A percentile compares a stretch with the other conserved stretches of the same genome.
phyloP scores from a whole-genome alignment of 2,888 invertebrate genomes.

The Andrena minutula region DNA sequence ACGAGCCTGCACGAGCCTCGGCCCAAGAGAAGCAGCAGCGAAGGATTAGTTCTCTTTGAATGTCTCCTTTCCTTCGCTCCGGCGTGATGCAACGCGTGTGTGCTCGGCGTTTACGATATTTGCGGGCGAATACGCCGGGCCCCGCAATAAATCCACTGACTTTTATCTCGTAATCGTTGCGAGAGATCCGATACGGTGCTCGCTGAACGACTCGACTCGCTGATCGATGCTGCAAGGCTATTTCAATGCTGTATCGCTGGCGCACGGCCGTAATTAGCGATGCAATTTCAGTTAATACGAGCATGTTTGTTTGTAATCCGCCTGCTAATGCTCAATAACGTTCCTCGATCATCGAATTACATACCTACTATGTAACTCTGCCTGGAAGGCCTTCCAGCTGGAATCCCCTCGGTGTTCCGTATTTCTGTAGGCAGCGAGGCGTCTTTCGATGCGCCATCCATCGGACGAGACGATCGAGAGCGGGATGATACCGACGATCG shows the following conservation, averaged over 20 bases:
- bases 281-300: slow-evolving; percentile 35
- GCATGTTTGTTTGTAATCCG: slow-evolving; percentile 9
- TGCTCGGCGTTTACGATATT: slow-evolving; percentile 22
- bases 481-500: slow-evolving; percentile 22
- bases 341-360: background rate
- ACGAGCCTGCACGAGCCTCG: background rate
- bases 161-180: slow-evolving; percentile 43
- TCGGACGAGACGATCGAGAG: slow-evolving; percentile 2
- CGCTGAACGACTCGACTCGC: slow-evolving; percentile 27
- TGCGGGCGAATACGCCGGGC: background rate
- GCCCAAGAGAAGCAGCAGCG: background rate
- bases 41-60: background rate
- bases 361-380: background rate
- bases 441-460: slow-evolving; percentile 14
- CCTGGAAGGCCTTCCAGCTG: background rate
- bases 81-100: background rate
- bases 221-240: slow-evolving; percentile 26
- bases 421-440: background rate
- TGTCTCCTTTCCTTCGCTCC: background rate
- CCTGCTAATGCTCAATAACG: background rate
- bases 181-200: slow-evolving; percentile 23
- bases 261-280: slow-evolving; percentile 18
- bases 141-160: slow-evolving; percentile 32
- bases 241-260: slow-evolving; percentile 13
- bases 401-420: background rate